Conservation (phyloP, 2,888 invertebrate species). For the Leptopilina drosophilae region DNA sequence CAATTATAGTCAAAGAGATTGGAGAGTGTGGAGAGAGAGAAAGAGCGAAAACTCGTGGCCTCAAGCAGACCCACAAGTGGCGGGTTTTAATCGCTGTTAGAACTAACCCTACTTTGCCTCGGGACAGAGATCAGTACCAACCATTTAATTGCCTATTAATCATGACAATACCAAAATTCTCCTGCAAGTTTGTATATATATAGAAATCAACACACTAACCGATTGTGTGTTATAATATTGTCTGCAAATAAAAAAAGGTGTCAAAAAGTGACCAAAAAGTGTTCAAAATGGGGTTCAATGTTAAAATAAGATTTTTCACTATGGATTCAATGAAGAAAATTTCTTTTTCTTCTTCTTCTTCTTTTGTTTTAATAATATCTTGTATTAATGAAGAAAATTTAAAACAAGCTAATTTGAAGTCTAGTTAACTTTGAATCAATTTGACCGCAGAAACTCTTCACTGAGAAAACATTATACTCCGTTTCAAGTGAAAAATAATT, state of each 20-base stretch:
- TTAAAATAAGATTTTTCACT: neutral
- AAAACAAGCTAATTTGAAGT: no score
- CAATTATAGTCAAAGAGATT: slow-evolving; percentile 31
- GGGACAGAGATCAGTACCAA: slow-evolving; percentile 35
- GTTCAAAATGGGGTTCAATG: neutral
- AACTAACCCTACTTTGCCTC: slow-evolving; percentile 60
- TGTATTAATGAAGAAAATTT: no score
- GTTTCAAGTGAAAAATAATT: no score
- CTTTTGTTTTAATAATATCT: no score
- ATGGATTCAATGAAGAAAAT: no score
- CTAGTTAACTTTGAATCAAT: no score
- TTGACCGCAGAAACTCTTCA: no score
- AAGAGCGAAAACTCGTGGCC: slow-evolving; percentile 55
- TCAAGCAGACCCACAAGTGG: slow-evolving; percentile 66
- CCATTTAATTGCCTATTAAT: slow-evolving; percentile 56
- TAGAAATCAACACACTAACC: slow-evolving; percentile 17
- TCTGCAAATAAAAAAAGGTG: slow-evolving; percentile 21
- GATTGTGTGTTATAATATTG: slow-evolving; percentile 1
- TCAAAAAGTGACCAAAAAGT: slow-evolving; percentile 10
- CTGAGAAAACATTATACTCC: no score
- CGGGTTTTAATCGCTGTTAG: slow-evolving; percentile 66
- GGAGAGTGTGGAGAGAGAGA: slow-evolving; percentile 44
- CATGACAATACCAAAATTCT: slow-evolving; percentile 33
- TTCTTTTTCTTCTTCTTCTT: no score
- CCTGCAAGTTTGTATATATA: neutral